Conservation (phyloP, 1,140 invertebrate genomes). For the Drosophila sucinea region DNA sequence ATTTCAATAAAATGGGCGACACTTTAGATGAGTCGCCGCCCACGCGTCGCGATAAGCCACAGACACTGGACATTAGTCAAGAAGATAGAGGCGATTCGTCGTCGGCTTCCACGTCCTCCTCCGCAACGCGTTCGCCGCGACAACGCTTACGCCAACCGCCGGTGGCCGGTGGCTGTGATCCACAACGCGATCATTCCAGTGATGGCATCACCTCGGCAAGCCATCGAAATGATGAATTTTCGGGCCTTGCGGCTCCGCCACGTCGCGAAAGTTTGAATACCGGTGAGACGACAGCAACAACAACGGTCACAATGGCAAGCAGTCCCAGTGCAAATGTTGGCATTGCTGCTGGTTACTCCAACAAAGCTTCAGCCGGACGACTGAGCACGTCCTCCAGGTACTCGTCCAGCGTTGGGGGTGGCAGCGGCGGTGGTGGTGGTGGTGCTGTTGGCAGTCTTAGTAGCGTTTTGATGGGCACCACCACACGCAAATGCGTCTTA, state of each 20-base stretch:
- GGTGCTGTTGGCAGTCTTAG: conserved; percentile 25
- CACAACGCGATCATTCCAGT: conserved; percentile 69
- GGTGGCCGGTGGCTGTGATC: conserved; percentile 36
- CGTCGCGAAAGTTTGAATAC: conserved; percentile 75
- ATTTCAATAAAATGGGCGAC: conserved; percentile 55
- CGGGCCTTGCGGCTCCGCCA: conserved; percentile 40
- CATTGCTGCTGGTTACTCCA: conserved; percentile 22
- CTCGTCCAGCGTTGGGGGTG: conserved; percentile 71
- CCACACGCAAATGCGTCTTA: conserved; percentile 89
- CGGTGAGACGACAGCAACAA: conserved; percentile 35
- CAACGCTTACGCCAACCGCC: conserved; percentile 40
- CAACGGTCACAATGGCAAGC: conserved; percentile 20
- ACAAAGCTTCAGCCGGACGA: conserved; percentile 18
- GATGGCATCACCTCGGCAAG: conserved; percentile 57
- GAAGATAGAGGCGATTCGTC: conserved; percentile 40
- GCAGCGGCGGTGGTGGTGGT: conserved; percentile 42
- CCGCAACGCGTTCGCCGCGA: conserved; percentile 37
- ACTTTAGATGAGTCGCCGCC: conserved; percentile 65
- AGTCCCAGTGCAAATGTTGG: conserved; percentile 39
- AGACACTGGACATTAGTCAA: conserved; percentile 61
- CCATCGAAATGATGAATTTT: conserved; percentile 67
- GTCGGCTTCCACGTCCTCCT: background rate
- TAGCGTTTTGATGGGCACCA: conserved; percentile 64
- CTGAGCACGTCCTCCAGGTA: conserved; percentile 47
- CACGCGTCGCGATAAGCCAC: conserved; percentile 72